A percentile compares a stretch with the other conserved stretches of the same genome.
These are phyloP conservation scores for Epinotia ramella DNA, from an alignment of 2,888 invertebrate genomes.

Conservation along the genomic window DNA sequence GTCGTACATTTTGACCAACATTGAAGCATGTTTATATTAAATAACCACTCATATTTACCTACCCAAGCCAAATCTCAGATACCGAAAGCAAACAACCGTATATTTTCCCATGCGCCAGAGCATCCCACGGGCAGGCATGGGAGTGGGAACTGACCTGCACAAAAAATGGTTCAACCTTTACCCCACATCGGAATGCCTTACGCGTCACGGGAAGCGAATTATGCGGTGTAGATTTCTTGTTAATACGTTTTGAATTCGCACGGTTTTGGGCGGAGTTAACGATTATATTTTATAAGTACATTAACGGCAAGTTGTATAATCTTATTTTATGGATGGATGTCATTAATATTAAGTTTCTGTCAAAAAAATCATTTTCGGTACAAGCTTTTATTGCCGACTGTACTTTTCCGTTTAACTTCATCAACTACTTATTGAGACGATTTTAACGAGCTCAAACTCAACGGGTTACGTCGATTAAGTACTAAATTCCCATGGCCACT, in stretches of 20 bases:
- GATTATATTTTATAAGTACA: too few species aligned
- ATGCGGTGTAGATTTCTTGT: neutral
- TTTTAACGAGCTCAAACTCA: too few species aligned
- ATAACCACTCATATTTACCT: slow-evolving; percentile 19
- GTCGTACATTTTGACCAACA: too few species aligned
- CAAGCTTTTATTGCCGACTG: too few species aligned
- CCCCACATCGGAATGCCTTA: slow-evolving; percentile 40
- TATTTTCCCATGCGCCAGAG: slow-evolving; percentile 34
- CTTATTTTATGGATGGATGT: too few species aligned
- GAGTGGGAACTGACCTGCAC: slow-evolving; percentile 39
- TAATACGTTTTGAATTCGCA: neutral
- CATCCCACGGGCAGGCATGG: slow-evolving; percentile 26
- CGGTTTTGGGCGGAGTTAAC: neutral
- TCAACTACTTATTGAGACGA: too few species aligned
- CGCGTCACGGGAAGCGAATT: slow-evolving; percentile 20
- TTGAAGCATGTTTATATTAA: slow-evolving; percentile 5
- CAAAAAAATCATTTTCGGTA: too few species aligned
- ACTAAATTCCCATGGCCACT: too few species aligned
- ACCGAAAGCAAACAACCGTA: slow-evolving; percentile 21
- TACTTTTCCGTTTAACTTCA: too few species aligned
- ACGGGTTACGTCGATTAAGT: too few species aligned
- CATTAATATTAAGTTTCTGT: too few species aligned
- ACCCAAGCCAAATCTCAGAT: slow-evolving; percentile 24
- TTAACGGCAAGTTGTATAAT: too few species aligned
- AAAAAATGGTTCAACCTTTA: slow-evolving; percentile 37